Conservation (phyloP, 2,888 invertebrate species). For the Gryllus longicercus region DNA sequence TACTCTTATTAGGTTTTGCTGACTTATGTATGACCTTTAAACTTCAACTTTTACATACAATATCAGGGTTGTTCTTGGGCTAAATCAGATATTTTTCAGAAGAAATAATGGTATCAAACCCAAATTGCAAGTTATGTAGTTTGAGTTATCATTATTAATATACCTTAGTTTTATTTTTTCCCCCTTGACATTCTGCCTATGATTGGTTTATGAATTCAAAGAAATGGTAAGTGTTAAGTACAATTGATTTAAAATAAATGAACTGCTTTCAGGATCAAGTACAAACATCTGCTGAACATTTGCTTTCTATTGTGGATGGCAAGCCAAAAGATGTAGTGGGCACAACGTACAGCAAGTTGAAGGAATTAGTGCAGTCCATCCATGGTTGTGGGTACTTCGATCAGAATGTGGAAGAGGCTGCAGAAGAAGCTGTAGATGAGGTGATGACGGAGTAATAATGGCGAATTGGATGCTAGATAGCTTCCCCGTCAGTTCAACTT, state of each 20-base stretch:
- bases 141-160: not conserved
- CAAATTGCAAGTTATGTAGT: too few species aligned
- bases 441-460: slow-evolving; percentile 39
- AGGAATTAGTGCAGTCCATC: slow-evolving; percentile 72
- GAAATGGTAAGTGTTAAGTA: too few species aligned
- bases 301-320: slow-evolving; percentile 77
- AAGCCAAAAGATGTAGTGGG: slow-evolving; percentile 78
- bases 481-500: too few species aligned
- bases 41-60: too few species aligned
- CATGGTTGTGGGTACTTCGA: slow-evolving; percentile 84
- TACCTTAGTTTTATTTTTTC: slow-evolving; percentile 12
- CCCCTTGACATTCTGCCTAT: not conserved
- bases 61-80: too few species aligned
- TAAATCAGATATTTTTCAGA: too few species aligned
- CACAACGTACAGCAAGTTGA: slow-evolving; percentile 74
- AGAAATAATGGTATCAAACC: too few species aligned
- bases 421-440: slow-evolving; percentile 43
- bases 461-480: too few species aligned
- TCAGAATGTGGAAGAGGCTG: slow-evolving; percentile 49
- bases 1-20: too few species aligned
- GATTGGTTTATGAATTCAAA: too few species aligned
- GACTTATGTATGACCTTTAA: too few species aligned
- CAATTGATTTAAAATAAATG: not conserved
- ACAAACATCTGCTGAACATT: slow-evolving; percentile 78
- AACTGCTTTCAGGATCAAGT: slow-evolving; percentile 52